A percentile compares a stretch with the other conserved stretches of the same genome.
These are phyloP conservation scores for Mellivora capensis DNA, from an alignment of 2,113 vertebrate species.

Conservation along the genomic window DNA sequence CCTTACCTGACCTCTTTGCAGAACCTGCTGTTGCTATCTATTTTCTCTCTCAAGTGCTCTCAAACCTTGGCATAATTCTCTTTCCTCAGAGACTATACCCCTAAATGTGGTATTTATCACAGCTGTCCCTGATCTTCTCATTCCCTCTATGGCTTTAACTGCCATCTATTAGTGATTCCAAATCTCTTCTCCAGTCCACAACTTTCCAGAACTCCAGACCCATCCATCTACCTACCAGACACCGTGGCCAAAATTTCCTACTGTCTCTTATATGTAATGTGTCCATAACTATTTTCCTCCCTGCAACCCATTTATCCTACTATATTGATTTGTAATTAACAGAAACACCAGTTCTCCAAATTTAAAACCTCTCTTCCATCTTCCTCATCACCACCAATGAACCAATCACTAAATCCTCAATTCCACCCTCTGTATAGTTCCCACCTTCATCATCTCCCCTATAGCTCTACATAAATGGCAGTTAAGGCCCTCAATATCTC, in stretches of 20 bases:
- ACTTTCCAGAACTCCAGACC: background rate
- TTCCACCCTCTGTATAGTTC: background rate
- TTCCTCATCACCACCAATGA: background rate
- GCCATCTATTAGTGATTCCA: background rate
- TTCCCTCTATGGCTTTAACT: background rate
- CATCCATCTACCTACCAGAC: background rate
- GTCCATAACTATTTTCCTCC: background rate
- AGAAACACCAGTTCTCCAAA: background rate
- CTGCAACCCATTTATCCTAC: background rate
- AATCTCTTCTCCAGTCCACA: background rate
- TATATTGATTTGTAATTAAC: background rate
- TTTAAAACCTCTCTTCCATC: background rate
- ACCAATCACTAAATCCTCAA: background rate
- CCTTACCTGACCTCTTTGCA: background rate
- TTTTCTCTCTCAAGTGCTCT: background rate
- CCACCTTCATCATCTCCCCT: background rate
- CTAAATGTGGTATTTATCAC: background rate
- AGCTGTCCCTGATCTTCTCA: background rate
- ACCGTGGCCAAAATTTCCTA: background rate
- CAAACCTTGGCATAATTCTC: background rate
- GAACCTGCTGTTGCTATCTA: background rate
- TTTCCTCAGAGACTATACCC: background rate
- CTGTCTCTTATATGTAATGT: background rate
- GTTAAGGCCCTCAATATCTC: background rate
- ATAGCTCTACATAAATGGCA: background rate